phyloP scores from a whole-genome alignment of 2,888 invertebrate genomes.

The Eretmocerus hayati region DNA sequence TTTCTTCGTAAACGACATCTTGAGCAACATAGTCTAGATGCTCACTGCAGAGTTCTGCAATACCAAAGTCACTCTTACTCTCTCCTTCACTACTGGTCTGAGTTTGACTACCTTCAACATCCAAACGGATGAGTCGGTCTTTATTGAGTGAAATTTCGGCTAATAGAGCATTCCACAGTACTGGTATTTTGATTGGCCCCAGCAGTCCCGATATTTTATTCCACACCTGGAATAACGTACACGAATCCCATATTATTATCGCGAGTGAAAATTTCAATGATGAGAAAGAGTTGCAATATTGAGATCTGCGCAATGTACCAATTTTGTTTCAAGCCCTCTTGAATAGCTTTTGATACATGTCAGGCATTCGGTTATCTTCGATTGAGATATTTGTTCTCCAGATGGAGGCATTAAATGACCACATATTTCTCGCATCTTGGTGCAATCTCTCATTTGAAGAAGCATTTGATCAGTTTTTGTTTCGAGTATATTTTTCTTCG shows the following conservation, averaged over 20 bases:
- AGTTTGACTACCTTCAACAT: constrained; percentile 22
- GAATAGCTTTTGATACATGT: constrained; percentile 30
- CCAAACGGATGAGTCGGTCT: constrained; percentile 30
- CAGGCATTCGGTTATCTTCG: constrained; percentile 30
- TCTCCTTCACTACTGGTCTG: constrained; percentile 8
- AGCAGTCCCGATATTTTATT: constrained; percentile 30
- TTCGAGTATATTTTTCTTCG: constrained; percentile 31
- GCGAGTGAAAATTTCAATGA: neutral
- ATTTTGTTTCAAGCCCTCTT: constrained; percentile 31
- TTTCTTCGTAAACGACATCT: constrained; percentile 25
- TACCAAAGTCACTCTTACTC: constrained; percentile 29
- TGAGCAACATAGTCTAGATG: constrained; percentile 30
- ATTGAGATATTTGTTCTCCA: constrained; percentile 29
- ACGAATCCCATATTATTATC: neutral
- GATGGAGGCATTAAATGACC: constrained; percentile 34
- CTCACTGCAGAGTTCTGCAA: constrained; percentile 32
- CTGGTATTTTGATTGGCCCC: constrained; percentile 29
- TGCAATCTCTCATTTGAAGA: constrained; percentile 31
- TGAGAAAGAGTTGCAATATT: neutral
- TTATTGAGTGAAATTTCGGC: constrained; percentile 30
- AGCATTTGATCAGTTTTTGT: constrained; percentile 31
- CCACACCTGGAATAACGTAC: constrained; percentile 30
- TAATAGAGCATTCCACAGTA: constrained; percentile 36
- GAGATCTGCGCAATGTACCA: constrained; percentile 24
- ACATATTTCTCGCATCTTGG: constrained; percentile 35